Base-by-base conservation (phyloP, 2,797 vertebrate genomes). In the Streptopelia turtur region DNA sequence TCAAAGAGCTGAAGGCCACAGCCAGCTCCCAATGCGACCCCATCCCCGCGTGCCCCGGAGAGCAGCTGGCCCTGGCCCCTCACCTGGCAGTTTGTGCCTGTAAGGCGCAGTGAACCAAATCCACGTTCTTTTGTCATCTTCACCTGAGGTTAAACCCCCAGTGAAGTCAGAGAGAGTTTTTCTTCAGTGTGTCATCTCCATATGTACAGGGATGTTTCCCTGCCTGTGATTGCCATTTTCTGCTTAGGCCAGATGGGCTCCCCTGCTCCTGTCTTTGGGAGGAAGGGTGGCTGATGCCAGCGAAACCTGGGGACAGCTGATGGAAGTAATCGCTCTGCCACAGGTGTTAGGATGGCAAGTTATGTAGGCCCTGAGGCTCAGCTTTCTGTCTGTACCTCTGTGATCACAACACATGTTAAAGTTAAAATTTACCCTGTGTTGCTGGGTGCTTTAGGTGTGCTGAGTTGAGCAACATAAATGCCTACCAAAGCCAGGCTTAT, bases 1-100 rank as follows among this genome's bases (percentile, higher is more conserved):
- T 79, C 45, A 65, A 85, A 72, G n/a, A 60, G 24, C 33, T 31
- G 55, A 78, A 43, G 22, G n/a, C 33, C 1, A 2, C 18, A 45
- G 66, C 14, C 0, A 0, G 30, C 10, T 89, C 13, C 10, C 49
- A 57, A 11, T 0, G 1, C 1, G 3, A 22, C 13, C 47, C 33
- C 23, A 56, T 70, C 25, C 9, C 11, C 3, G 7, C 0, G 1
- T 52, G 39, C 47, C 52, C 53, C 16, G 45, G n/a, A 11, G 43
- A 28, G 60, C 49, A 43, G 35, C 8, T 1, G 30, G 35, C 7
- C 25, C 63, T 45, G 43, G 43, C 43, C 17, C 43, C 43, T 45
- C 43, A 45, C 43, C 43, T 45, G 43, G 43, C 43, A 45, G 8
- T 61, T 75, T 39, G 24, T 55, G 22, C 10, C 14, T 61, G 2